phyloP scores from a whole-genome alignment of 2,888 invertebrate species.

The Chrysolina haemoptera region DNA sequence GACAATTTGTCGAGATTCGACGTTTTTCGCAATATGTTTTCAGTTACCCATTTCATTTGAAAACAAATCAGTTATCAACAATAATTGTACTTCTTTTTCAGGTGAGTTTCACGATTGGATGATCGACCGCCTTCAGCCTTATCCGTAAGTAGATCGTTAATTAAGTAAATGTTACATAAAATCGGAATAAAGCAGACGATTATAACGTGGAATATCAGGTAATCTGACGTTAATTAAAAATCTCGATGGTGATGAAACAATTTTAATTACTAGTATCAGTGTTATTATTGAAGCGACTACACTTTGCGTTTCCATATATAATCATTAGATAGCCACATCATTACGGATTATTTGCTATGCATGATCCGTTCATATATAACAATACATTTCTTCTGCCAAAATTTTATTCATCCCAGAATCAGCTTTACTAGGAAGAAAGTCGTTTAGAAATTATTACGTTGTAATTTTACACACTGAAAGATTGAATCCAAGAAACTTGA shows the following conservation, averaged over 20 bases:
- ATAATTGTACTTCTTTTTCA: conserved; percentile 25
- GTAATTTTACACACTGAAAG: too few species aligned
- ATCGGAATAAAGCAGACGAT: conserved; percentile 21
- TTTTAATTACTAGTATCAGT: conserved; percentile 30
- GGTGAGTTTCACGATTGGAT: conserved; percentile 28
- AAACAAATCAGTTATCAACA: neutral
- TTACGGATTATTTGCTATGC: neutral
- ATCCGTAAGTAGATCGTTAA: conserved; percentile 30
- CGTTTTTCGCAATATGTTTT: too few species aligned
- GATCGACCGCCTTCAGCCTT: conserved; percentile 4
- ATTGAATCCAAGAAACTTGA: too few species aligned
- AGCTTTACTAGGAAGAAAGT: too few species aligned
- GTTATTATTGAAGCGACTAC: conserved; percentile 11
- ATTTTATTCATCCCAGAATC: too few species aligned
- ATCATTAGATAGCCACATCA: neutral
- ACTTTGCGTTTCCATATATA: neutral
- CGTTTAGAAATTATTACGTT: too few species aligned
- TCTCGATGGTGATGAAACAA: conserved; percentile 29
- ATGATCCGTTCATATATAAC: neutral
- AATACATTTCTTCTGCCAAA: too few species aligned
- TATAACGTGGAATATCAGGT: conserved; percentile 23
- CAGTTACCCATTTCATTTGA: too few species aligned
- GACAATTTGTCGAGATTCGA: too few species aligned
- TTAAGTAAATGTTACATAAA: conserved; percentile 39
- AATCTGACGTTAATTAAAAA: conserved; percentile 24